phyloP scores from a whole-genome alignment of 2,113 vertebrate genomes.

The Agapornis roseicollis region DNA sequence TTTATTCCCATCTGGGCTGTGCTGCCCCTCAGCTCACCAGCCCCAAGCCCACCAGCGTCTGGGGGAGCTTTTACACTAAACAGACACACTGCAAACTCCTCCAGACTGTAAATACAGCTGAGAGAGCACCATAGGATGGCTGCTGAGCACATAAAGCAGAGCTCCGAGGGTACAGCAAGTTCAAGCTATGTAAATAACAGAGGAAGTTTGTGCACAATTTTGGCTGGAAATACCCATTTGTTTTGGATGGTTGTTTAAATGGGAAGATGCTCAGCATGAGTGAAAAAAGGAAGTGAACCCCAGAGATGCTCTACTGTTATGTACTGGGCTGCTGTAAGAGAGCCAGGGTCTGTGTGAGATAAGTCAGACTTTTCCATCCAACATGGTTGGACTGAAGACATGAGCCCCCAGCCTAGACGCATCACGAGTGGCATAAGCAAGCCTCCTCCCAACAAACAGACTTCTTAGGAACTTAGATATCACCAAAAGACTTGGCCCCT shows the following conservation, averaged over 20 bases:
- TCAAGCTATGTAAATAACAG: slow-evolving; percentile 61
- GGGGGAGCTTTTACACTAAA: slow-evolving; percentile 59
- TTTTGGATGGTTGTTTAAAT: slow-evolving; percentile 48
- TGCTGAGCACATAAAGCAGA: slow-evolving; percentile 46
- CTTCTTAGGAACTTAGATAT: neutral
- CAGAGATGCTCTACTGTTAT: slow-evolving; percentile 11
- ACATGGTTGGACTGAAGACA: neutral
- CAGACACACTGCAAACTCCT: slow-evolving; percentile 49
- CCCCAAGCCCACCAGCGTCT: neutral
- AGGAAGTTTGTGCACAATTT: slow-evolving; percentile 47
- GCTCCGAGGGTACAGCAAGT: slow-evolving; percentile 28
- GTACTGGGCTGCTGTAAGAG: neutral
- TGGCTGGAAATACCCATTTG: slow-evolving; percentile 46
- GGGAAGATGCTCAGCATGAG: slow-evolving; percentile 27
- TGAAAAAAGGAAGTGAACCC: slow-evolving; percentile 31
- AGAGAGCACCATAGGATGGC: slow-evolving; percentile 11
- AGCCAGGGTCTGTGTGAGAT: neutral
- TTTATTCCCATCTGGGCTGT: slow-evolving; percentile 20
- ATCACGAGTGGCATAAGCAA: neutral
- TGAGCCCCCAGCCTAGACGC: neutral
- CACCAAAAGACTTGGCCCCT: neutral
- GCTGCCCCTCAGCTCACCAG: slow-evolving; percentile 1
- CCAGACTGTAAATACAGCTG: slow-evolving; percentile 76
- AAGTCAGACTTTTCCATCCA: neutral
- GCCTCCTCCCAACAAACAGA: neutral